Base-by-base conservation (phyloP, 1,140 invertebrate genomes). In the Phocides pigmalion region DNA sequence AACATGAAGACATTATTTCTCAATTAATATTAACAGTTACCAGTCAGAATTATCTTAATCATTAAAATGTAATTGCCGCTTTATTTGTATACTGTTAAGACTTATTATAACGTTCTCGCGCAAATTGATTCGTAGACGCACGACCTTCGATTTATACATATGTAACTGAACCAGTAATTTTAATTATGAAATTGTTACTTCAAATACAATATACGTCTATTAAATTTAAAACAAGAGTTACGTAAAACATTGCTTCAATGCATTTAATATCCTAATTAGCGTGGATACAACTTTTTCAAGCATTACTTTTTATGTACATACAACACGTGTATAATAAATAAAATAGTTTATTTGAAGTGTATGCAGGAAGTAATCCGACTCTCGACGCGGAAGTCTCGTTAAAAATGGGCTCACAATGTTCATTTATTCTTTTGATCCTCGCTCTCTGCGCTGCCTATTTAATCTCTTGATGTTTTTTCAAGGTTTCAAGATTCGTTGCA, bases 351-450 rank as follows among this genome's bases (percentile, higher is more conserved):
- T 54, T 62, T 54, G 12, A 74, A 62, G 64, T 70, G 69, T 61
- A 71, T 82, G 74, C 71, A 74, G 81, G 84, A 84, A 81, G 76
- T 77, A 87, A 83, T 69, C 70, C 56, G 68, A 79, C 69, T 59
- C 71, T 63, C 53, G 68, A 70, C 67, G 67, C 68, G 66, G 72
- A 71, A 70, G 59, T 62, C 69, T 79, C 80, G 72, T 77, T 76
- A 80, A 59, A 76, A 76, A 78, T 72, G 64, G 73, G 72, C 76
- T 74, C 65, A 73, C 72, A 77, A 81, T 79, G 82, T 80, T 81
- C 79, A 54, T 72, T 76, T 75, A 74, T 79, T 74, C 70, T 78
- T 81, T 82, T 84, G 76, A 84, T 81, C 76, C 69, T 67, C 62
- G 62, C 47, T 61, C 62, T 41, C 41, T 35, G 25, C 28, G 25